phyloP scores from a whole-genome alignment of 2,797 vertebrate genomes.

The Mareca strepera region DNA sequence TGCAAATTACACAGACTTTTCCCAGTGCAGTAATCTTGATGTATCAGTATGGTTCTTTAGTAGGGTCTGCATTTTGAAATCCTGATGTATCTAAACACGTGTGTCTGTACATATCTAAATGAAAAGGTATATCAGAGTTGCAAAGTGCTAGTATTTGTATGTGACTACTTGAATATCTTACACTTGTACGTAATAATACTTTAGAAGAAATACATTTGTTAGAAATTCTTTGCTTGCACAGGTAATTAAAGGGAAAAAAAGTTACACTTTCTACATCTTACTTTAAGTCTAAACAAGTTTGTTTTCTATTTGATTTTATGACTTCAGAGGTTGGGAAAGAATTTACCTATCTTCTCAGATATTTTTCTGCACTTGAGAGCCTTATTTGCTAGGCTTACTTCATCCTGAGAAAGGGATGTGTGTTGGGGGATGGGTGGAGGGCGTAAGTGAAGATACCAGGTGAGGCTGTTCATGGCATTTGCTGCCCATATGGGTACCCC shows the following conservation, averaged over 20 bases:
- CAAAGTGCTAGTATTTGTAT: not conserved
- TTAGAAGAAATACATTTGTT: not conserved
- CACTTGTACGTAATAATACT: not conserved
- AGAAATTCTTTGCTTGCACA: not conserved
- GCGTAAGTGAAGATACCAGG: not conserved
- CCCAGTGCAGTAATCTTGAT: not conserved
- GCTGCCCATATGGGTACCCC: not conserved
- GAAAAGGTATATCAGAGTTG: not conserved
- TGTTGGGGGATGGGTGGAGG: not conserved
- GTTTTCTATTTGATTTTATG: not conserved
- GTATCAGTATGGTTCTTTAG: not conserved
- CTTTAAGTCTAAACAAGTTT: not conserved
- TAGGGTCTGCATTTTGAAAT: not conserved
- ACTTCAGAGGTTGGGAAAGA: not conserved
- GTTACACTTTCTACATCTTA: fast-evolving
- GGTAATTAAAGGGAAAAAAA: not conserved
- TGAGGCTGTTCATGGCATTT: not conserved
- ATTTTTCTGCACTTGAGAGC: not conserved
- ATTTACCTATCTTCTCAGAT: not conserved
- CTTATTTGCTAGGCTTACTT: not conserved
- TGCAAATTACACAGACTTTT: not conserved
- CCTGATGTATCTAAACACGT: fast-evolving
- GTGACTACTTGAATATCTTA: not conserved
- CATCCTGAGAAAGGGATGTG: not conserved
- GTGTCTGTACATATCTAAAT: not conserved